Base-by-base conservation (phyloP, 1,140 invertebrate genomes). In the Pantala flavescens region DNA sequence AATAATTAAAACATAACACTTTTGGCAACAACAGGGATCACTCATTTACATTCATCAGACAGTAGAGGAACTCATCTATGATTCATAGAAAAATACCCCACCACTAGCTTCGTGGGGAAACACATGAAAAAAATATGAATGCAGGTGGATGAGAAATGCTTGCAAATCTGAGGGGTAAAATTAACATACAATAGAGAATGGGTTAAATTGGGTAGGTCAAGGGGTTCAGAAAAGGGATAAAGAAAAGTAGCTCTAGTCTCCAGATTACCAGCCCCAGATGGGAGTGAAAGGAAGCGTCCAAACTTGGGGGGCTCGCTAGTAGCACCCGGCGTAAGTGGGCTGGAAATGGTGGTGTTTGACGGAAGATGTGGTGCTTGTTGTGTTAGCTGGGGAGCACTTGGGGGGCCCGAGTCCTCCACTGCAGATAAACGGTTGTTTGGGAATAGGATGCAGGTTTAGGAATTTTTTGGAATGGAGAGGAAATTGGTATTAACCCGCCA, bases 261-360 rank as follows among this genome's bases (percentile, higher is more conserved):
- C 71, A 76, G 78, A 79, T 87, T 88, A 87, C 87, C 87, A 84
- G 86, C 84, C 80, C 86, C 88, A 63, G 16, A 19, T 80, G 89
- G 89, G 82, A 91, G 87, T 81, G 88, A 85, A 84, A 91, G 86
- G 84, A 90, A 91, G 82, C 89, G 89, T 84, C 88, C 88, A 81
- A 87, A 87, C 79, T 88, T 86, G 81, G 86, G 86, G 82, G 87
- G 82, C 80, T 84, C 84, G 77, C 83, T 80, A 79, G 80, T 79
- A 80, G 81, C 78, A 77, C 80, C 80, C 78, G 76, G 76, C 16
- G 49, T 63, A 21, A 63, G 49, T 19, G 49, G 49, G 49, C 49
- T 63, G 49, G 49, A 63, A 75, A 77, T 77, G 75, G 49, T 63
- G 49, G 49, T 63, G 49, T 63, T 63, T 63, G 49, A 63, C 49